Base-by-base conservation (phyloP, 2,113 vertebrate species). In the Limnothrissa miodon region DNA sequence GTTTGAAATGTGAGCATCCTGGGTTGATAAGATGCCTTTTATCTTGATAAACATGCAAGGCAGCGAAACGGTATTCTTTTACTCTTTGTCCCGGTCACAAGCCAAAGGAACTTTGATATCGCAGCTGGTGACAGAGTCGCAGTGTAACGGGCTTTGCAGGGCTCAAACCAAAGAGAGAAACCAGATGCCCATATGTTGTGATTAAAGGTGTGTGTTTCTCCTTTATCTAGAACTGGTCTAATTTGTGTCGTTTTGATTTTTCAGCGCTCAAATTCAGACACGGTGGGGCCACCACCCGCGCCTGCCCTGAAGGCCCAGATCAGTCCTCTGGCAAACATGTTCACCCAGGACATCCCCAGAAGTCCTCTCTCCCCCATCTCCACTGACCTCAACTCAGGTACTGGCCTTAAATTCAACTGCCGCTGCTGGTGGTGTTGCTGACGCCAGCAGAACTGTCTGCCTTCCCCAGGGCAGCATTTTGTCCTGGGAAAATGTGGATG, bases 261-360 rank as follows among this genome's bases (percentile, higher is more conserved):
- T 78, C 86, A 85, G 95, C 93, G 92, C 89, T 42, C 42, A 45
- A 91, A 91, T 11, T 29, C 89, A 29, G 87, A 89, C 29, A 82
- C 92, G 1, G 39, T 91, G 39, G 94, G 90, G 81, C 95, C 96
- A 83, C 98, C 97, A 13, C 97, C 97, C 0, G 97, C 97, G 0
- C 96, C 98, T 0, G 82, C 91, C 0, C 90, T 93, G 25, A 97
- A 93, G 90, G 96, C 96, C 0, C 96, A 94, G 8, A 95, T 93
- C 0, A 98, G 98, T 36, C 98, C 97, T 0, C 90, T 99, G 0
- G 96, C 95, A 1, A 96, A 96, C 42, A 97, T 99, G 96, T 99
- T 99, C 86, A 96, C 93, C 81, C 97, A 94, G 70, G 91, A 96
- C 0, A 66, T 10, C 51, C 87, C 92, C 19, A 94, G 90, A 87